Evolutionary conservation across 2,888 invertebrate genomes (phyloP).

Genomic region (Eucera pruinosa): DNA sequence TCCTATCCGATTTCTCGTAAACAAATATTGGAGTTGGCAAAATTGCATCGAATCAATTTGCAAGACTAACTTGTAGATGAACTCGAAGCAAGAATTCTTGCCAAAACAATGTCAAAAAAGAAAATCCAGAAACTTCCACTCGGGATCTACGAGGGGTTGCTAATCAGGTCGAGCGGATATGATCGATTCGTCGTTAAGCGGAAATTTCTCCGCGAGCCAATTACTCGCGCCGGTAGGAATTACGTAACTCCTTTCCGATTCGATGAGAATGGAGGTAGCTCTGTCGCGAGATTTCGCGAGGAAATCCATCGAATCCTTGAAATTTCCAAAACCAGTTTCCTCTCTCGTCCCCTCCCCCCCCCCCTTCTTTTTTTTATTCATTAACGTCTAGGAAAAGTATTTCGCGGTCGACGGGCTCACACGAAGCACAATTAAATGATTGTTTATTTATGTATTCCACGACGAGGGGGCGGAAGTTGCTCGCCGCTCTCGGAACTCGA

Average conservation of each 20-base stretch:
- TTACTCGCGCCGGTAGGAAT: conserved; percentile 58
- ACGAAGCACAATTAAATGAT: conserved; percentile 13
- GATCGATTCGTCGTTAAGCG: conserved; percentile 64
- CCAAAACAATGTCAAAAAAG: too few species aligned
- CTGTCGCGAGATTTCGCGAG: conserved; percentile 22
- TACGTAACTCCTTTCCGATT: conserved; percentile 61
- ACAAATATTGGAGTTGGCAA: too few species aligned
- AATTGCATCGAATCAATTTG: too few species aligned
- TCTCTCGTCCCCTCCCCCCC: too few species aligned
- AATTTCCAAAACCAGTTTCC: not conserved
- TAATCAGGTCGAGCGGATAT: conserved; percentile 63
- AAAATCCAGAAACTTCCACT: too few species aligned
- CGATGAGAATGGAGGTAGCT: conserved; percentile 45
- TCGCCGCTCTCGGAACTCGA: not conserved
- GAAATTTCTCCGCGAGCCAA: conserved; percentile 64
- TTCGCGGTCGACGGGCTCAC: not conserved
- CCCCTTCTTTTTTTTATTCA: not conserved
- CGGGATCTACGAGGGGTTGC: conserved; percentile 15
- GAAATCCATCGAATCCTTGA: not conserved
- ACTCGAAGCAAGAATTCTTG: too few species aligned
- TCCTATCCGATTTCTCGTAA: too few species aligned
- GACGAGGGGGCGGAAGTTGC: conserved; percentile 15
- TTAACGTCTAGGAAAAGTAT: not conserved
- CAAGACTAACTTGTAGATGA: too few species aligned
- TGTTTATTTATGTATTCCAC: conserved; percentile 38